Conservation (phyloP, 1,140 invertebrate species). For the Cyclina sinensis region DNA sequence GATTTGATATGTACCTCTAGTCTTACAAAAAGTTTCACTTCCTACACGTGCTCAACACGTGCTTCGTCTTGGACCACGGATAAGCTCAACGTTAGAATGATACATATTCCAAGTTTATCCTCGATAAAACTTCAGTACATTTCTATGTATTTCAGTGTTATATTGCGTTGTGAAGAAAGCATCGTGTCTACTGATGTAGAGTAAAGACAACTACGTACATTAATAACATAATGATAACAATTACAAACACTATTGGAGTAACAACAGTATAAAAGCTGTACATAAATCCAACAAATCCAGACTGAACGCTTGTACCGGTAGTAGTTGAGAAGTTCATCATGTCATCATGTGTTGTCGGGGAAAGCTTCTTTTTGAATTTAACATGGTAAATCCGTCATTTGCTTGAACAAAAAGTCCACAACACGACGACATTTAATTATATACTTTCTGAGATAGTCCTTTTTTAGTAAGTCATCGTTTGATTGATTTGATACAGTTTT, state of each 20-base stretch:
- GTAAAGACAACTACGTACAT: constrained; percentile 25
- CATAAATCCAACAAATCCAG: constrained; percentile 7
- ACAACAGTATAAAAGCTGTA: constrained; percentile 34
- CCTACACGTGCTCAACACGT: too few species aligned
- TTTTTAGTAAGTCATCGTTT: neutral
- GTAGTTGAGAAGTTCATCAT: constrained; percentile 22
- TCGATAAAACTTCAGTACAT: too few species aligned
- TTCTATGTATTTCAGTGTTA: too few species aligned
- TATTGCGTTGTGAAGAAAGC: too few species aligned
- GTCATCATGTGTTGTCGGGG: neutral
- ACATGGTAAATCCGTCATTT: neutral
- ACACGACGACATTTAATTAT: too few species aligned
- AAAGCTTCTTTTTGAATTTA: neutral
- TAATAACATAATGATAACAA: constrained; percentile 38
- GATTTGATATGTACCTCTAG: too few species aligned
- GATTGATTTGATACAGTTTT: neutral
- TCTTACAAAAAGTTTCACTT: too few species aligned
- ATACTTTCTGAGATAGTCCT: neutral
- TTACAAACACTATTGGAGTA: constrained; percentile 20
- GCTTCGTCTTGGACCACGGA: too few species aligned
- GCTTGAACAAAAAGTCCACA: neutral
- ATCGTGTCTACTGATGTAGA: neutral
- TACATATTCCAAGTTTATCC: too few species aligned
- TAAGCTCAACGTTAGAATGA: too few species aligned
- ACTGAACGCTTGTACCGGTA: neutral